Base-by-base conservation (phyloP, 2,888 invertebrate species). In the Cantharis rustica region DNA sequence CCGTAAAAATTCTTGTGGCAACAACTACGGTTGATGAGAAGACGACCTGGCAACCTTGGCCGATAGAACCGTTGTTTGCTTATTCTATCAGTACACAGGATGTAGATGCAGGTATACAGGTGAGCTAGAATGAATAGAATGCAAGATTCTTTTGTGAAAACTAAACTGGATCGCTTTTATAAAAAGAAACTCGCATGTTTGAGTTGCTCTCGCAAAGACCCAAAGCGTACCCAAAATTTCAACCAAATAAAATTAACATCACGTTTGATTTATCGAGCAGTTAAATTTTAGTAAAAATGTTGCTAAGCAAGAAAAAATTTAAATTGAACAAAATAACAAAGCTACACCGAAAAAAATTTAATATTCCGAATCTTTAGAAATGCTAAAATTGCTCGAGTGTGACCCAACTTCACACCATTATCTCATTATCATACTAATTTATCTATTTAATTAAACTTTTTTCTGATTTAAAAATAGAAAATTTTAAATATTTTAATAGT, bases 21-120 rank as follows among this genome's bases (percentile, higher is more conserved):
- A 66, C 72, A 71, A 66, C 68, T 61, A 68, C 69, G 20, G 68
- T 61, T 62, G 66, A 27, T 13, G 73, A 68, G 69, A 10, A 15
- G 27, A 31, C 62, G 63, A 79, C 20, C 76, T 70, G 79, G 73
- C 79, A 79, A 79, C 79, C 71, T 61, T 66, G 79, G 72, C 62
- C 47, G 68, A 77, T 75, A 75, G 74, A 73, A 73, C 75, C 75
- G 79, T 75, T 79, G 79, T 79, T 79, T 79, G 79, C 79, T 77
- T 75, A 77, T 79, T 82, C 81, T 83, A 83, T 82, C 82, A 82
- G 82, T 82, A 75, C 84, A 85, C 86, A 87, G 87, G 87, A 87
- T 87, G 86, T 86, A 80, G 84, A 85, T 86, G 86, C 87, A 87
- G 87, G 87, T 87, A 87, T 85, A 87, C 87, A 87, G 87, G 87